phyloP scores from a whole-genome alignment of 2,888 invertebrate species.

The Phrixothrix hirtus region DNA sequence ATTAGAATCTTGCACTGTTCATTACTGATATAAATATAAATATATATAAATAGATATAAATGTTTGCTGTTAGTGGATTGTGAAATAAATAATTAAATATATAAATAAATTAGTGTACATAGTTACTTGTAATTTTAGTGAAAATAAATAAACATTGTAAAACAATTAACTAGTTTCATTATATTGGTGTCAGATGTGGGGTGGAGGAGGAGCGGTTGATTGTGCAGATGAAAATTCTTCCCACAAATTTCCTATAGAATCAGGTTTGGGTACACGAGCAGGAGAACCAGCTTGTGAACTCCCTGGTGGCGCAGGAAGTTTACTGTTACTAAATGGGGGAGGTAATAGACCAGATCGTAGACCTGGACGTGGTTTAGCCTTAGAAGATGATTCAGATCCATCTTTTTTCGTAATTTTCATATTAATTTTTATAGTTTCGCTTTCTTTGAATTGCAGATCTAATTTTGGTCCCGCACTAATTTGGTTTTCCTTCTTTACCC shows the following conservation, averaged over 20 bases:
- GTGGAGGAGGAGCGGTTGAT: no score
- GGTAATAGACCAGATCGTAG: constrained; percentile 65
- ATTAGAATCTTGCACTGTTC: no score
- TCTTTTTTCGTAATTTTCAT: constrained; percentile 97
- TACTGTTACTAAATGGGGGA: constrained; percentile 85
- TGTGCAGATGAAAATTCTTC: constrained; percentile 76
- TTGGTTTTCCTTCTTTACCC: constrained; percentile 81
- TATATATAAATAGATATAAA: no score
- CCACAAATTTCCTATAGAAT: constrained; percentile 67
- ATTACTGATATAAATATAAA: no score
- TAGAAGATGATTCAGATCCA: constrained; percentile 72
- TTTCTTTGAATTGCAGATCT: constrained; percentile 97
- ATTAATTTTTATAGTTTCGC: constrained; percentile 98
- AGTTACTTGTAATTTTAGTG: no score
- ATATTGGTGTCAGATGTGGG: no score
- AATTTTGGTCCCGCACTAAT: constrained; percentile 80
- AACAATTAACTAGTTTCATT: no score
- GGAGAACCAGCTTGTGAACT: constrained; percentile 78
- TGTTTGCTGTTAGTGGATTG: no score
- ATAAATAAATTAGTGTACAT: no score
- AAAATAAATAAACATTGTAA: no score
- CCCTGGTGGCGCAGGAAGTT: constrained; percentile 77
- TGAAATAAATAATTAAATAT: no score
- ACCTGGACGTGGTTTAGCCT: constrained; percentile 64
- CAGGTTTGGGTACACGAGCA: constrained; percentile 58